Conservation (phyloP, 2,113 vertebrate species). For the Anas platyrhynchos region DNA sequence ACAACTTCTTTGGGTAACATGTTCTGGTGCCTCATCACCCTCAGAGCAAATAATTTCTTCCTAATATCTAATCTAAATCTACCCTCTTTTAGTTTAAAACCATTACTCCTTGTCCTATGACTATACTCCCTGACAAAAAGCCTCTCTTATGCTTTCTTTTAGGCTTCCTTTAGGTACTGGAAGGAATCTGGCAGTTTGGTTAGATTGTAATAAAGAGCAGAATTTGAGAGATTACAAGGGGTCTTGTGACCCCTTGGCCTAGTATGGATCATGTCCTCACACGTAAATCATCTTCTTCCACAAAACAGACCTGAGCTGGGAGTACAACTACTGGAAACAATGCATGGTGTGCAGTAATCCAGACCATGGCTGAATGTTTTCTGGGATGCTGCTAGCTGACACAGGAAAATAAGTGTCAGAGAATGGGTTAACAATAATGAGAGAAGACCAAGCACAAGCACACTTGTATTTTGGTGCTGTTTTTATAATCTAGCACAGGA, state of each 20-base stretch:
- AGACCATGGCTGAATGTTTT: not conserved
- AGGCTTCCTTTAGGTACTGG: no score
- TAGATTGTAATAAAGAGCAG: not conserved
- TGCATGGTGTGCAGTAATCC: not conserved
- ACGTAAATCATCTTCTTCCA: not conserved
- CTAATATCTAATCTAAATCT: no score
- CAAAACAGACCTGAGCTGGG: not conserved
- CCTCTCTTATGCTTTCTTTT: no score
- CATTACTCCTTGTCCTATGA: no score
- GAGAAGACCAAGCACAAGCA: accelerated
- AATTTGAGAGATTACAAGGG: not conserved
- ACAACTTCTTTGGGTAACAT: no score
- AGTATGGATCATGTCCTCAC: not conserved
- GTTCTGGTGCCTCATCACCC: no score
- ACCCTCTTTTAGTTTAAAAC: no score
- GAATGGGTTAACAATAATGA: not conserved
- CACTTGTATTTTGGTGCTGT: not conserved
- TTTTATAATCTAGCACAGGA: not conserved
- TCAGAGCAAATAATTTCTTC: no score
- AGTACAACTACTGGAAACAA: not conserved
- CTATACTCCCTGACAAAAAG: no score
- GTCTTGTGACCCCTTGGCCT: not conserved
- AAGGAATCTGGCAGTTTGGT: not conserved
- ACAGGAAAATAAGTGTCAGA: not conserved
- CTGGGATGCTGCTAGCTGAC: not conserved